Evolutionary conservation across 2,888 invertebrate species (phyloP).

Genomic region (Osmoderma eremita): DNA sequence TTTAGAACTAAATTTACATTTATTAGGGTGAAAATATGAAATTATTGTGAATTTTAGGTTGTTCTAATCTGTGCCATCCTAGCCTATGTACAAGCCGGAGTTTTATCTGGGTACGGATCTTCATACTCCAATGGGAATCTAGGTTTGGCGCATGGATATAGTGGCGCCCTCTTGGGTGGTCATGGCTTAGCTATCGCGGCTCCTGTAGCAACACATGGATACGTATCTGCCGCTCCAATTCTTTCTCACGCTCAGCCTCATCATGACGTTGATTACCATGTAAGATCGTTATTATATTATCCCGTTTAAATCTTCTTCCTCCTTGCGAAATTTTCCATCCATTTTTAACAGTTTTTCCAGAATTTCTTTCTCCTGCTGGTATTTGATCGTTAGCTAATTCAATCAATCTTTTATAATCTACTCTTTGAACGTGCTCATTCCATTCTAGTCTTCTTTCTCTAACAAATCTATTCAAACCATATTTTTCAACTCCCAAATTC

Average conservation of each 20-base stretch:
- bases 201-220: constrained; percentile 44
- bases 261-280: constrained; percentile 49
- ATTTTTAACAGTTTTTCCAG: neutral
- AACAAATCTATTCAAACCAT: no score
- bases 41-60: constrained; percentile 43
- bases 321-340: neutral
- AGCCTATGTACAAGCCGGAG: constrained; percentile 49
- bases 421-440: no score
- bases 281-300: constrained; percentile 38
- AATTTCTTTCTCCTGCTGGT: no score
- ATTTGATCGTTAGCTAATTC: no score
- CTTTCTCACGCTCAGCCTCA: constrained; percentile 27
- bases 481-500: constrained; percentile 7
- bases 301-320: neutral
- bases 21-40: no score
- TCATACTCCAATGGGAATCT: constrained; percentile 37
- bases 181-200: constrained; percentile 39
- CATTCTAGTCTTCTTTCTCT: no score
- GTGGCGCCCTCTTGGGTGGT: constrained; percentile 30
- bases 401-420: no score
- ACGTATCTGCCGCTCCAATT: constrained; percentile 41
- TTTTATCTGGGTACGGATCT: constrained; percentile 45
- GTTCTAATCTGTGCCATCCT: constrained; percentile 47
- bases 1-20: no score
- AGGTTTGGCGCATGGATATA: constrained; percentile 28